phyloP scores from a whole-genome alignment of 2,797 vertebrate species.

The Poeciliopsis infans region DNA sequence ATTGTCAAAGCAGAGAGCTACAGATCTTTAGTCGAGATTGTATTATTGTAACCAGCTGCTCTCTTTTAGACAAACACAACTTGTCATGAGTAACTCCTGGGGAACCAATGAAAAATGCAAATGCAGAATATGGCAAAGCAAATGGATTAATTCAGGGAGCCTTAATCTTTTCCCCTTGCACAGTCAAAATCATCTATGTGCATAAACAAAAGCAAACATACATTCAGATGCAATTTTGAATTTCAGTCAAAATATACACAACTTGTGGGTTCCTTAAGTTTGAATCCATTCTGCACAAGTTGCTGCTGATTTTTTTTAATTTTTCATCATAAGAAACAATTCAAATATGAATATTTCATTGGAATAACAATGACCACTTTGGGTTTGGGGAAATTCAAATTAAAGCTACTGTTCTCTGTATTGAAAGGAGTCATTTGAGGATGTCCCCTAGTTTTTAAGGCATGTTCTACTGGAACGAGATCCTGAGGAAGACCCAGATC shows the following conservation, averaged over 20 bases:
- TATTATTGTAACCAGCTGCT: conserved; percentile 64
- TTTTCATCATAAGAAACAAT: not conserved
- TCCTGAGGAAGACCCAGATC: too few relatives aligned
- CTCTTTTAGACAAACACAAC: conserved; percentile 76
- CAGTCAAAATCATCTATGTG: conserved; percentile 51
- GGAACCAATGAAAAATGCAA: conserved; percentile 70
- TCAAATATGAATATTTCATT: not conserved
- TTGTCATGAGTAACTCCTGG: conserved; percentile 72
- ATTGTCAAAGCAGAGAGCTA: conserved; percentile 58
- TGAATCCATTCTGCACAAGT: not conserved
- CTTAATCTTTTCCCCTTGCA: conserved; percentile 49
- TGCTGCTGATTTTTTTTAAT: not conserved
- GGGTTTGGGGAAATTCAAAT: not conserved
- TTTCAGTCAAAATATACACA: conserved; percentile 13
- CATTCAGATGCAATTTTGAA: conserved; percentile 18
- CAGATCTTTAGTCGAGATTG: conserved; percentile 46
- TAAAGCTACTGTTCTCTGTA: not conserved
- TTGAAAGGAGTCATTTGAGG: not conserved
- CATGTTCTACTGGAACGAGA: too few relatives aligned
- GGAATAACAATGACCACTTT: not conserved
- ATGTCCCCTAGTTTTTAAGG: too few relatives aligned
- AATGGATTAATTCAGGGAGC: conserved; percentile 34
- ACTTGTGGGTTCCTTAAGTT: not conserved
- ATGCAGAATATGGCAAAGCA: conserved; percentile 67
- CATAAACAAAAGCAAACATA: conserved; percentile 14